These are phyloP conservation scores for Micromussa lordhowensis DNA, from an alignment of 92 coral and sea anemone species.

Conservation along the genomic window DNA sequence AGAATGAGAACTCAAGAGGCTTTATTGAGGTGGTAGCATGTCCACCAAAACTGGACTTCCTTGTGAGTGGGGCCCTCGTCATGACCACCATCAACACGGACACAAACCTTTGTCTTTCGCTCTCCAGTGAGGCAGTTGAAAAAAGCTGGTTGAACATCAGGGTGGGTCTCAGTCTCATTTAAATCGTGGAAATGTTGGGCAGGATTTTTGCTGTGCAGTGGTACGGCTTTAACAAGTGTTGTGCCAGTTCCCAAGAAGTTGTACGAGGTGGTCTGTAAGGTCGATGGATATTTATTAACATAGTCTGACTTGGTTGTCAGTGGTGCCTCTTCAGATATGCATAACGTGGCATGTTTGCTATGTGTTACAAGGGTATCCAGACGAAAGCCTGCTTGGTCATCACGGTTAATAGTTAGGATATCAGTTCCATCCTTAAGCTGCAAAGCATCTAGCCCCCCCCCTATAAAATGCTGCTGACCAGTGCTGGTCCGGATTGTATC, in stretches of 20 bases:
- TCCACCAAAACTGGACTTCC: slow-evolving; percentile 68
- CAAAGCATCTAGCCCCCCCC: slow-evolving; percentile 42
- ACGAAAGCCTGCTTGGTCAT: slow-evolving; percentile 76
- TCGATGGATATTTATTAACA: slow-evolving; percentile 59
- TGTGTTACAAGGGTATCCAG: slow-evolving; percentile 68
- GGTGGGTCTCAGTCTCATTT: slow-evolving; percentile 17
- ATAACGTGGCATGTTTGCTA: slow-evolving; percentile 57
- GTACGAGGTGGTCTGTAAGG: slow-evolving; percentile 64
- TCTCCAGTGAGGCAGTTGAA: slow-evolving; percentile 32
- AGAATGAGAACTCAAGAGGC: slow-evolving; percentile 9
- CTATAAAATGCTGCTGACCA: slow-evolving; percentile 70
- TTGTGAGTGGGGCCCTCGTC: slow-evolving; percentile 61
- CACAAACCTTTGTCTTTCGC: slow-evolving; percentile 39
- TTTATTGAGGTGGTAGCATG: too few species aligned
- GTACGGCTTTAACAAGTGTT: slow-evolving; percentile 62
- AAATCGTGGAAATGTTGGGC: slow-evolving; percentile 63
- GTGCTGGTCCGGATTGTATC: slow-evolving; percentile 65
- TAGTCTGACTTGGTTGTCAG: slow-evolving; percentile 58
- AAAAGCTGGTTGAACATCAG: slow-evolving; percentile 46
- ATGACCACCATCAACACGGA: slow-evolving; percentile 50
- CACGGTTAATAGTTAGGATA: slow-evolving; percentile 64
- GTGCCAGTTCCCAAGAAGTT: slow-evolving; percentile 46
- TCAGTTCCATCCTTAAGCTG: slow-evolving; percentile 65
- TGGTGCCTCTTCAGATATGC: slow-evolving; percentile 25
- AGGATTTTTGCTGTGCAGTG: slow-evolving; percentile 54